These are phyloP conservation scores for Habropoda laboriosa DNA, from an alignment of 1,140 invertebrate genomes.

Conservation along the genomic window DNA sequence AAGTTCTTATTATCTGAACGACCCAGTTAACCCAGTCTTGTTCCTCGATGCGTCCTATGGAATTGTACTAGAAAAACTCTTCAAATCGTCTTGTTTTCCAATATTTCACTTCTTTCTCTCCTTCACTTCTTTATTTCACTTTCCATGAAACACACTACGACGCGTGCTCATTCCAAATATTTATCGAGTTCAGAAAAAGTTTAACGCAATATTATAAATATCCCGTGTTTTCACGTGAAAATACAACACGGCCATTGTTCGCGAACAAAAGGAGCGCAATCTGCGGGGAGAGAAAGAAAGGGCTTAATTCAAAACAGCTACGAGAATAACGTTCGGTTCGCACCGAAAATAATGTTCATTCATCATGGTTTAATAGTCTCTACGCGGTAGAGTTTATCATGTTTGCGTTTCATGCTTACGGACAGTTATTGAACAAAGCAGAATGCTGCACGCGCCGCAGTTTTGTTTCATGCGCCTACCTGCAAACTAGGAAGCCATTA, in stretches of 20 bases:
- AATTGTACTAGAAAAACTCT: too few species aligned
- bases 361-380: constrained; percentile 19
- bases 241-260: neutral
- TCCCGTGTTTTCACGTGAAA: too few species aligned
- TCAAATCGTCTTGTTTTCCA: too few species aligned
- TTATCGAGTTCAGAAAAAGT: too few species aligned
- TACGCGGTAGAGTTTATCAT: neutral
- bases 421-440: constrained; percentile 15
- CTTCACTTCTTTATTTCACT: too few species aligned
- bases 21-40: too few species aligned
- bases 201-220: too few species aligned
- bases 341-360: constrained; percentile 4
- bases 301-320: neutral
- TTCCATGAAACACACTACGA: too few species aligned
- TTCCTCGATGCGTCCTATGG: too few species aligned
- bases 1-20: too few species aligned
- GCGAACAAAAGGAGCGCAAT: neutral
- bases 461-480: neutral
- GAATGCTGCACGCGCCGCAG: constrained; percentile 20
- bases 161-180: too few species aligned
- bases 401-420: neutral
- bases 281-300: neutral
- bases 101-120: too few species aligned
- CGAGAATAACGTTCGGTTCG: neutral
- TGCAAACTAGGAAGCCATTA: neutral